phyloP scores from a whole-genome alignment of 2,113 vertebrate genomes.

The Epinephelus moara region DNA sequence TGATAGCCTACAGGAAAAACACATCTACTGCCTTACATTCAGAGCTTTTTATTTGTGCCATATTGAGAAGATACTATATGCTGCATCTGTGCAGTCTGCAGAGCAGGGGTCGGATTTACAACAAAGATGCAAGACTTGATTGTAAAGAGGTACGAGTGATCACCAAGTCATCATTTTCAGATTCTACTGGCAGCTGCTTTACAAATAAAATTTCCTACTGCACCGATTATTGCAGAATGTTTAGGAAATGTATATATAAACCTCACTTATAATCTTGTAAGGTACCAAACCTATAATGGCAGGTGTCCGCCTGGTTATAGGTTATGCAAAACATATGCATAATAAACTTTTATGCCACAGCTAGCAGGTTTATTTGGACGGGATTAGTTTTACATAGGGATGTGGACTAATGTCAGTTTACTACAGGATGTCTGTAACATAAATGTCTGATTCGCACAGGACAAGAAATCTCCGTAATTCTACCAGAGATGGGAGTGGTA shows the following conservation, averaged over 20 bases:
- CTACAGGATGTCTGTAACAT: too few species aligned
- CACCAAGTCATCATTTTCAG: neutral
- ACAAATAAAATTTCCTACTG: too few species aligned
- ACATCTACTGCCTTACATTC: neutral
- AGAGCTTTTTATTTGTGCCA: neutral
- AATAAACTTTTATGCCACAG: neutral
- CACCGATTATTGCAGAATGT: too few species aligned
- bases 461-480: too few species aligned
- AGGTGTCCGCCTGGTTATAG: neutral
- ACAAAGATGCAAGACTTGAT: slow-evolving; percentile 12
- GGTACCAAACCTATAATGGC: neutral
- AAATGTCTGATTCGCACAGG: too few species aligned
- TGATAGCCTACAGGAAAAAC: slow-evolving; percentile 17
- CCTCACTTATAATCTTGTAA: neutral
- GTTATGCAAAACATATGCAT: slow-evolving; percentile 4
- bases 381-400: too few species aligned
- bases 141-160: slow-evolving; percentile 1
- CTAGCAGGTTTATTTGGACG: too few species aligned
- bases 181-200: too few species aligned
- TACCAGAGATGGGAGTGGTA: too few species aligned
- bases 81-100: neutral
- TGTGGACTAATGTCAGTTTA: too few species aligned
- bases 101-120: neutral
- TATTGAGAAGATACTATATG: slow-evolving; percentile 6
- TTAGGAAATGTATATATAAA: neutral